These are phyloP conservation scores for Halcyon badia DNA, from an alignment of 2,797 vertebrate genomes.

Conservation along the genomic window DNA sequence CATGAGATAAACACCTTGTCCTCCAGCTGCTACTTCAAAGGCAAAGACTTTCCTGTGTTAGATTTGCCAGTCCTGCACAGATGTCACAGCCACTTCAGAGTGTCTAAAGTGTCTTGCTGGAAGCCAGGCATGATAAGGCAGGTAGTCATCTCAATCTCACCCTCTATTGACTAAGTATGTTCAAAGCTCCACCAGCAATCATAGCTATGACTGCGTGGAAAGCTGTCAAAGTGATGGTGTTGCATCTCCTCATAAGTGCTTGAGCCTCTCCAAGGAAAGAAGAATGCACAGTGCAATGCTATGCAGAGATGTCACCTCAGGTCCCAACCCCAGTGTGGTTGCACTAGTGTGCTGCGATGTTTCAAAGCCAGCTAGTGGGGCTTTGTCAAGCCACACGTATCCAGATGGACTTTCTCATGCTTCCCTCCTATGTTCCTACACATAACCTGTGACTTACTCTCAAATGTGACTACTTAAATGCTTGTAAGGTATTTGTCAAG, in stretches of 20 bases:
- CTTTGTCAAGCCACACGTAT: not conserved
- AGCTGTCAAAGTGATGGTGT: not conserved
- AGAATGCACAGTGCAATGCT: fast-evolving
- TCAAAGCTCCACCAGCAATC: not conserved
- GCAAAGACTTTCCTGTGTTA: not conserved
- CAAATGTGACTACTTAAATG: not conserved
- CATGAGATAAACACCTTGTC: not conserved
- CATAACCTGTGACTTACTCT: not conserved
- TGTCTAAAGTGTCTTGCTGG: not conserved
- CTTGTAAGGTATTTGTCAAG: not conserved
- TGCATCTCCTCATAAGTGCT: not conserved
- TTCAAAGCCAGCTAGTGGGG: not conserved
- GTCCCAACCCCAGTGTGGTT: not conserved
- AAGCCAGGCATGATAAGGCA: not conserved
- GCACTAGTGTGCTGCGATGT: fast-evolving
- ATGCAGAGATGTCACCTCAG: not conserved
- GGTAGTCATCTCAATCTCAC: not conserved
- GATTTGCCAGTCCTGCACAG: not conserved
- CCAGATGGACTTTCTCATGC: not conserved
- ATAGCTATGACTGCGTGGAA: fast-evolving
- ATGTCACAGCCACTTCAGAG: not conserved
- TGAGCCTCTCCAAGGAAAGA: not conserved
- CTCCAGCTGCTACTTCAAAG: not conserved
- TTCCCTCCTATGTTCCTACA: not conserved
- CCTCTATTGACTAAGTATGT: not conserved